These are phyloP conservation scores for Elysia chlorotica DNA, from an alignment of 1,140 invertebrate genomes.

Conservation along the genomic window DNA sequence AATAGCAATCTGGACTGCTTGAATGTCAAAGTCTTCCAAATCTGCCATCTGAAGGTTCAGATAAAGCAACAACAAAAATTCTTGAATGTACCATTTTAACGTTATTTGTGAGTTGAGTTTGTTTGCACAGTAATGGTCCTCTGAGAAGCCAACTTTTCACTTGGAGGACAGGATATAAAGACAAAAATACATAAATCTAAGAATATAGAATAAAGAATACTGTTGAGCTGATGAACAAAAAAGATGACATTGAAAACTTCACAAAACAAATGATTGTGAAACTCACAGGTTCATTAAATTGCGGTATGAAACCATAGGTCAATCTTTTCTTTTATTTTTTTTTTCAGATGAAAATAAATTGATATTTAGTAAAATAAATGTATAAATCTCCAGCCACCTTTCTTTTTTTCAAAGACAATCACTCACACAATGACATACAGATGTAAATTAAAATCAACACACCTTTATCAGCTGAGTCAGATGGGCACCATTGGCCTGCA, in stretches of 20 bases:
- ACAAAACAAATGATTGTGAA: too few species aligned
- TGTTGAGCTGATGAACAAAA: not conserved
- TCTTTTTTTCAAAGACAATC: too few species aligned
- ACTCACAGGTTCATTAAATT: too few species aligned
- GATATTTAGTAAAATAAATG: too few species aligned
- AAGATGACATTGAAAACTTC: too few species aligned
- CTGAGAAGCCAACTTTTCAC: not conserved
- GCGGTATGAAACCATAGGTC: too few species aligned
- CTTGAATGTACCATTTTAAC: not conserved
- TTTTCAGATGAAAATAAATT: too few species aligned
- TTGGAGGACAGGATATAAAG: not conserved
- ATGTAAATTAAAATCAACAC: not conserved
- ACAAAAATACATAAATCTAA: not conserved
- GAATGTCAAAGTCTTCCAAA: conserved; percentile 76
- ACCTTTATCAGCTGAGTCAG: conserved; percentile 4
- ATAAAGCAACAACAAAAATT: not conserved
- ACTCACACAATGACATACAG: too few species aligned
- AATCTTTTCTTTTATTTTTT: too few species aligned
- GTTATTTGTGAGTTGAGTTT: not conserved
- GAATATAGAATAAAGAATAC: not conserved
- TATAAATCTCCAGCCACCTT: too few species aligned
- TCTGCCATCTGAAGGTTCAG: conserved; percentile 33
- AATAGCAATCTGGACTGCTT: conserved; percentile 86
- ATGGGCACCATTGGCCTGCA: not conserved
- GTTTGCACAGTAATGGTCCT: not conserved